Evolutionary conservation across 2,888 invertebrate genomes (phyloP), one percentile per base, ranked within the genome.

Genomic region (Diaprepes abbreviatus): DNA sequence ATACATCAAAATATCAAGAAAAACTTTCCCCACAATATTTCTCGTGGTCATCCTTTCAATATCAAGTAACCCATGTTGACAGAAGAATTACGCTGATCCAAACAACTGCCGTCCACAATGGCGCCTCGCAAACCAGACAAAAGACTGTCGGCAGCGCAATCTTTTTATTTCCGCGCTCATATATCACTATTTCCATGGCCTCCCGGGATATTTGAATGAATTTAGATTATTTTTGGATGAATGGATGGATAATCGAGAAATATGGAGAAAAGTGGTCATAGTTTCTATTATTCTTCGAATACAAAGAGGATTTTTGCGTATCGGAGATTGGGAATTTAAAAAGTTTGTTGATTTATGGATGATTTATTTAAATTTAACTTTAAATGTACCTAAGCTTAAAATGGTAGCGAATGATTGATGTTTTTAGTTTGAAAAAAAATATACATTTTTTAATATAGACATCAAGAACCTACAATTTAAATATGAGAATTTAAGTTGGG

Each of bases 141-240:
- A 76, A 73, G 73, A 73, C 38, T 40, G 38, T 65, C 59, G 65
- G 63, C 66, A 55, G 28, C 52, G 63, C 70, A 60, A 66, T 70
- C 62, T 66, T 66, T 66, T 70, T 66, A 63, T 66, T 70, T 66
- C 66, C 62, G 45, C 65, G 52, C 55, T 66, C 70, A 66, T 70
- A 70, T 66, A 70, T 70, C 70, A 70, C 65, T 60, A 65, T 64
- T 69, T 40, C 40, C 69, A 45, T 64, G 57, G 38, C 58, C 69
- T 60, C 43, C 74, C 63, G 73, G 74, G 76, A 79, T 77, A 78
- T 80, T 79, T 79, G 77, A 79, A 68, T 63, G 68, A 63, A 63
- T 63, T 81, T 79, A 75, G 78, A 79, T 80, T 79, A 80, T 78
- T 78, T 77, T 75, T 72, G 78, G 77, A 76, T 77, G 78, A 78